Evolutionary conservation across 2,113 vertebrate species (phyloP).

Genomic region (Brachirus orientalis): DNA sequence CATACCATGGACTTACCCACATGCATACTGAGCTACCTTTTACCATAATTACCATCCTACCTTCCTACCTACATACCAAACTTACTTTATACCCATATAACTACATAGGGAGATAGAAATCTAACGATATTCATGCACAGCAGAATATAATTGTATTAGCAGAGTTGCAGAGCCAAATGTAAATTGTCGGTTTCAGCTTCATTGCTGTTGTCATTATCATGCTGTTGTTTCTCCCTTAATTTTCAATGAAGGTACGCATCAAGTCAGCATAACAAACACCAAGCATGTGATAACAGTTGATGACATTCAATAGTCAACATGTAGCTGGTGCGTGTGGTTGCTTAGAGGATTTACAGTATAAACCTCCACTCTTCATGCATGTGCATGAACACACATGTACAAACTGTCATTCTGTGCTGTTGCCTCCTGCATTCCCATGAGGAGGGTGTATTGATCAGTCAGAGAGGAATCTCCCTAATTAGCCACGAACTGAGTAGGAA

Average conservation of each 20-base stretch:
- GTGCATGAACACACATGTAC: constrained; percentile 17
- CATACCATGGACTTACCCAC: no score
- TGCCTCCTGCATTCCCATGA: constrained; percentile 46
- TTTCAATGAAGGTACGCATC: no score
- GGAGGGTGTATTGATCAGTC: constrained; percentile 75
- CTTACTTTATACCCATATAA: no score
- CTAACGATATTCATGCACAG: background rate
- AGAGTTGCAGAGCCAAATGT: background rate
- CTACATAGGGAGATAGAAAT: no score
- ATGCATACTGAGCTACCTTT: no score
- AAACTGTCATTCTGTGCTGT: constrained; percentile 22
- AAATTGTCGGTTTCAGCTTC: constrained; percentile 12
- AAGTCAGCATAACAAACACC: background rate
- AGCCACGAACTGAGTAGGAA: constrained; percentile 46
- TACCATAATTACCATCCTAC: no score
- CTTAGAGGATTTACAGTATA: constrained; percentile 18
- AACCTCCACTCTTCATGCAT: constrained; percentile 24
- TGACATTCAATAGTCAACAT: background rate
- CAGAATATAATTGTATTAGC: background rate
- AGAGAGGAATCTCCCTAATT: constrained; percentile 76
- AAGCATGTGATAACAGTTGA: no score
- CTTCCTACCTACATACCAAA: no score
- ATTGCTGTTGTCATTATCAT: no score
- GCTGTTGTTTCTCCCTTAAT: constrained; percentile 2
- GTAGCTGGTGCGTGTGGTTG: constrained; percentile 13